Conservation (phyloP, 2,113 vertebrate species). For the Takifugu bimaculatus region DNA sequence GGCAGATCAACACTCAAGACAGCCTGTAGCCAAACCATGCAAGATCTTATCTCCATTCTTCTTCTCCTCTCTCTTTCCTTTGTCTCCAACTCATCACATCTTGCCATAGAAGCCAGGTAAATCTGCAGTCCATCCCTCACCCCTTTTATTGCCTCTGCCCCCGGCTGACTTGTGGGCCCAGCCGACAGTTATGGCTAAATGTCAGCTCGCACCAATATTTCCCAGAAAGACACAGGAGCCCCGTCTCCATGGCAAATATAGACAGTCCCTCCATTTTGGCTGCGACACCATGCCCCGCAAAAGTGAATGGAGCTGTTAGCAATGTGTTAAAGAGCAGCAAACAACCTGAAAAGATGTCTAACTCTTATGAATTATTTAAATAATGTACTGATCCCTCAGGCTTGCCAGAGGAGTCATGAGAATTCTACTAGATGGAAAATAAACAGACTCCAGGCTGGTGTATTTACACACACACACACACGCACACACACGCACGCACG, state of each 20-base stretch:
- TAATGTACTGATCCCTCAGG: conserved; percentile 53
- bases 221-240: conserved; percentile 13
- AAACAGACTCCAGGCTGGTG: conserved; percentile 61
- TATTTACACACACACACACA: conserved; percentile 26
- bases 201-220: conserved; percentile 48
- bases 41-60: conserved; percentile 50
- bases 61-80: conserved; percentile 27
- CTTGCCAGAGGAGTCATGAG: conserved; percentile 59
- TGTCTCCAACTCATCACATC: conserved; percentile 37
- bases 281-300: conserved; percentile 19
- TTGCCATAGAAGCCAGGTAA: conserved; percentile 26
- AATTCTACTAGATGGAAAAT: conserved; percentile 59
- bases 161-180: conserved; percentile 37
- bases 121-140: conserved; percentile 36
- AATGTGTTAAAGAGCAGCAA: conserved; percentile 39
- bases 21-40: conserved; percentile 52
- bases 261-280: conserved; percentile 10
- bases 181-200: conserved; percentile 49
- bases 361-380: conserved; percentile 62
- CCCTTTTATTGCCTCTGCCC: conserved; percentile 34
- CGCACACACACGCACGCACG: background rate
- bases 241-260: too few species aligned
- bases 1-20: conserved; percentile 60
- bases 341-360: conserved; percentile 53
- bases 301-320: conserved; percentile 20